Evolutionary conservation across 2,113 vertebrate genomes (phyloP).

Genomic region (Cyanistes caeruleus): DNA sequence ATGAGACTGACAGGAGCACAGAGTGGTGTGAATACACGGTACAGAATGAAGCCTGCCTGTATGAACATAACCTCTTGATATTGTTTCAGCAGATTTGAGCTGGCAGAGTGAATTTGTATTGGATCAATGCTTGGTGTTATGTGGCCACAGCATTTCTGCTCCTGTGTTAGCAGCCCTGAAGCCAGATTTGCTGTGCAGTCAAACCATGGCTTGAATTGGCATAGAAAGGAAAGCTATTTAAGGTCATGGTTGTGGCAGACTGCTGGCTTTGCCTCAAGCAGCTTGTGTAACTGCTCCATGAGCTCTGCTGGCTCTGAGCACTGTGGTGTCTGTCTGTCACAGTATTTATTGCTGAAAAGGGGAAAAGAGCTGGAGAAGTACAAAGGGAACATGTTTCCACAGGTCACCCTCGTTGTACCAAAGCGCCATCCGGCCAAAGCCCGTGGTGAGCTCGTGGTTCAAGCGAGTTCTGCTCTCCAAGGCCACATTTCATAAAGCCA

Average conservation of each 20-base stretch:
- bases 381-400: background rate
- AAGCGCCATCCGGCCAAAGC: background rate
- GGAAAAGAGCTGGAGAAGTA: background rate
- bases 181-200: background rate
- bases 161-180: background rate
- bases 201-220: background rate
- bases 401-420: background rate
- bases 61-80: background rate
- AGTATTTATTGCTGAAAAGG: background rate
- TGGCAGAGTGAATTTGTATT: background rate
- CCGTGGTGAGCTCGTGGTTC: background rate
- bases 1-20: background rate
- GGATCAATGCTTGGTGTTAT: background rate
- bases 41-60: background rate
- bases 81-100: background rate
- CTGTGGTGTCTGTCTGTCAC: conserved; percentile 10
- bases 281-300: conserved; percentile 13
- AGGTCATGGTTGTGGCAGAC: conserved; percentile 42
- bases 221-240: background rate
- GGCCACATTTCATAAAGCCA: background rate
- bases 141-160: background rate
- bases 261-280: background rate
- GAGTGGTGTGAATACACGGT: background rate
- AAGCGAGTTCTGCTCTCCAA: background rate
- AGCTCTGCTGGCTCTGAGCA: background rate